A percentile compares a stretch with the other conserved stretches of the same genome.
Conservation (phyloP, 1,140 invertebrate species). For the Gerris buenoi region DNA sequence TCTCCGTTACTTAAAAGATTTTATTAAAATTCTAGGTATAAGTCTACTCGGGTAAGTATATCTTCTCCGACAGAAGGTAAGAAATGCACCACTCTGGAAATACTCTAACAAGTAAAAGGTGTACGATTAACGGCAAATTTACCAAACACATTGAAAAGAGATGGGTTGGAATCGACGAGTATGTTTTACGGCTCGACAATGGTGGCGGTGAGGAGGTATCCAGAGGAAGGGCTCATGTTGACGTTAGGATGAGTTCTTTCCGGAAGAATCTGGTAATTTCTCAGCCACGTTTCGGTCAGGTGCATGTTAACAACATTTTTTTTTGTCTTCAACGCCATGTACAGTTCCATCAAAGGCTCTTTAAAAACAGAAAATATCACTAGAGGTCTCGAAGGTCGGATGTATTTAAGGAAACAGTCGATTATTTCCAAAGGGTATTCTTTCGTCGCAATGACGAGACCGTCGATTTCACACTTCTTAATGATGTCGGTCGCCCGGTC, state of each 20-base stretch:
- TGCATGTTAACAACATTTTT: conserved; percentile 54
- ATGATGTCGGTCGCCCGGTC: conserved; percentile 41
- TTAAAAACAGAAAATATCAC: conserved; percentile 63
- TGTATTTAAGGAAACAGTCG: conserved; percentile 51
- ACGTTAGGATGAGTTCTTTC: conserved; percentile 72
- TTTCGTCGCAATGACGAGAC: conserved; percentile 60
- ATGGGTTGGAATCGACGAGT: too few species aligned
- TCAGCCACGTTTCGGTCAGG: conserved; percentile 70
- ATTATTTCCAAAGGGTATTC: conserved; percentile 71
- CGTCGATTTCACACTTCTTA: conserved; percentile 46
- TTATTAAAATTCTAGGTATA: too few species aligned
- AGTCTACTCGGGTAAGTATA: too few species aligned
- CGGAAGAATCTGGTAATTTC: conserved; percentile 76
- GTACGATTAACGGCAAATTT: too few species aligned
- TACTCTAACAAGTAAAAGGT: too few species aligned
- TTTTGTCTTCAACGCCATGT: conserved; percentile 50
- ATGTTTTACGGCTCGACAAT: too few species aligned
- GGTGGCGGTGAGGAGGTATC: conserved; percentile 25
- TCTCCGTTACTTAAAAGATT: too few species aligned
- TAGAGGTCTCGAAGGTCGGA: conserved; percentile 64
- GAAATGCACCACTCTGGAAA: too few species aligned
- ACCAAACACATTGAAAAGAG: too few species aligned
- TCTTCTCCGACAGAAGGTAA: too few species aligned
- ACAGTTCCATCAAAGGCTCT: conserved; percentile 69
- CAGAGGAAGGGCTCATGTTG: conserved; percentile 55